Percentiles rank a stretch among this genome's conserved stretches.
Conservation (phyloP, 2,797 vertebrate species). For the Fundulus diaphanus region DNA sequence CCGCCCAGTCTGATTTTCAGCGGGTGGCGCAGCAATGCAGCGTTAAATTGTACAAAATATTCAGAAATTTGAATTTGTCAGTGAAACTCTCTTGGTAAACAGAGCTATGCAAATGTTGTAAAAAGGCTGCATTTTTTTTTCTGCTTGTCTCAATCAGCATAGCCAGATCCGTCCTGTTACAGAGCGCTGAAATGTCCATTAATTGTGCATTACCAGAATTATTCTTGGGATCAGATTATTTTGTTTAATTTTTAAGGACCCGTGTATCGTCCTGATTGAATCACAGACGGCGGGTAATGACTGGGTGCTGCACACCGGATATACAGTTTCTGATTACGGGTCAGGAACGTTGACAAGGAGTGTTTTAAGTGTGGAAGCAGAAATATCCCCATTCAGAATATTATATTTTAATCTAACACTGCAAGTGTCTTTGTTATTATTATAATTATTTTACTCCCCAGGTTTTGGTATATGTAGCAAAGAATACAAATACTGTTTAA, state of each 20-base stretch:
- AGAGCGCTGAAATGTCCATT: background rate
- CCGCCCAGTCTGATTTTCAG: background rate
- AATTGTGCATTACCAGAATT: background rate
- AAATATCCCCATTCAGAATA: background rate
- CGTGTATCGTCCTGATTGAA: background rate
- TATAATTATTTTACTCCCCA: background rate
- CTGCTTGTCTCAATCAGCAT: no score
- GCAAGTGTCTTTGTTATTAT: background rate
- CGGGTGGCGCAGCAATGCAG: background rate
- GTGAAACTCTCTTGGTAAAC: background rate
- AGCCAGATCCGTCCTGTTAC: background rate
- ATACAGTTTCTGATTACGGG: constrained; percentile 4
- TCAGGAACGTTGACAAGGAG: background rate
- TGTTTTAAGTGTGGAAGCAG: background rate
- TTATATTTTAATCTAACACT: background rate
- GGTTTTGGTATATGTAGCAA: background rate
- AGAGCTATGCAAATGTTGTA: background rate
- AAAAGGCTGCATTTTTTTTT: background rate
- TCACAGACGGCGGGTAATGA: background rate
- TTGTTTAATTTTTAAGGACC: background rate
- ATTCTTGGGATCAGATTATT: background rate
- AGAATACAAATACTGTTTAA: background rate
- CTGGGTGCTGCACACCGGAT: background rate
- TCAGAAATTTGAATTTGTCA: background rate
- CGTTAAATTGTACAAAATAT: background rate